Evolutionary conservation across 2,113 vertebrate species (phyloP).

Genomic region (Silurus meridionalis): DNA sequence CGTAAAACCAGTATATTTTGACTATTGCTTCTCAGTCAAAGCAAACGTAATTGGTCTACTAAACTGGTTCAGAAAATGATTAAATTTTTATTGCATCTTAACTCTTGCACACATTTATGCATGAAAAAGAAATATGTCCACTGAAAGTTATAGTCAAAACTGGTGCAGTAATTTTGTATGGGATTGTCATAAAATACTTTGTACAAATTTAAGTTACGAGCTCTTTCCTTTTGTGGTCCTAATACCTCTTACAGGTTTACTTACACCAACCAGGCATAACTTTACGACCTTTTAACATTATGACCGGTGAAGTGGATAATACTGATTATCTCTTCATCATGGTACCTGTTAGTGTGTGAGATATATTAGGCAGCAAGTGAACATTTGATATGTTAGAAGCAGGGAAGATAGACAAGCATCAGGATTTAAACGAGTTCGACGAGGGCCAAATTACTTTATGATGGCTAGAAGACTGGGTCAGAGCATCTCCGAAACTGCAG

Average conservation of each 20-base stretch:
- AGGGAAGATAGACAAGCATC: no score
- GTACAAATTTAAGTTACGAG: neutral
- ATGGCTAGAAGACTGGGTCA: no score
- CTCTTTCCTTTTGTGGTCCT: neutral
- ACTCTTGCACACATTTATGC: neutral
- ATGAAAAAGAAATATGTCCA: slow-evolving; percentile 1
- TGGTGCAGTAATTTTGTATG: neutral
- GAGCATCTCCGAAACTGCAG: no score
- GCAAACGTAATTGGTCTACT: neutral
- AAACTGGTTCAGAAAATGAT: neutral
- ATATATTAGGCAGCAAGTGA: no score
- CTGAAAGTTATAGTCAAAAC: neutral
- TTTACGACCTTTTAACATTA: no score
- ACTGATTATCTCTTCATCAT: no score
- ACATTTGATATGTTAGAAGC: no score
- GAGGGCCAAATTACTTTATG: no score
- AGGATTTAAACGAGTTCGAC: no score
- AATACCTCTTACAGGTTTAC: neutral
- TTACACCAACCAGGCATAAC: neutral
- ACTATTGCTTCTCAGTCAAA: neutral
- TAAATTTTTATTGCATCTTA: neutral
- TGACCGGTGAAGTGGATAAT: no score
- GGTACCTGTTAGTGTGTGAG: no score
- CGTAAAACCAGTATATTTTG: neutral
- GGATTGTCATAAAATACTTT: slow-evolving; percentile 1